Evolutionary conservation across 2,888 invertebrate species (phyloP).

Genomic region (Lithophane semibrunnea): DNA sequence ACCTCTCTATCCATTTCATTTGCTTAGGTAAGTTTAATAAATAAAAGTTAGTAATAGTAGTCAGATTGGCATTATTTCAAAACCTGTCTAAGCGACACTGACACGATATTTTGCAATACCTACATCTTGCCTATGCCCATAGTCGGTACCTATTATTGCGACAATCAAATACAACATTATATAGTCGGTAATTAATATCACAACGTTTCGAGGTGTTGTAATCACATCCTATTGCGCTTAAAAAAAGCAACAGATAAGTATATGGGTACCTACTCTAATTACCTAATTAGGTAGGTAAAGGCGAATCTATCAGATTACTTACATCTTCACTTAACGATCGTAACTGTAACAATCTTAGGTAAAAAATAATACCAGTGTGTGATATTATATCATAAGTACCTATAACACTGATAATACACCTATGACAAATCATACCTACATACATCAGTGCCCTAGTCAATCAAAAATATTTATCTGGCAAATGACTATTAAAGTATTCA

Average conservation of each 20-base stretch:
- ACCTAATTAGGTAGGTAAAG: background rate
- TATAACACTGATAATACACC: background rate
- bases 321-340: conserved; percentile 10
- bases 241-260: background rate
- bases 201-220: conserved; percentile 1
- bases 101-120: conserved; percentile 18
- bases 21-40: background rate
- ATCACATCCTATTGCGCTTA: background rate
- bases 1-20: conserved; percentile 5
- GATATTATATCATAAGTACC: too few relatives aligned
- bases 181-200: conserved; percentile 11
- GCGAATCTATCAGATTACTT: conserved; percentile 14
- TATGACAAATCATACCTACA: background rate
- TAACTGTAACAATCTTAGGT: background rate
- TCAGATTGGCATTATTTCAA: conserved; percentile 14
- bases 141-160: background rate
- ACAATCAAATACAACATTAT: conserved; percentile 7
- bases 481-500: background rate
- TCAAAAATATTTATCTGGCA: background rate
- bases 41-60: background rate
- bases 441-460: background rate
- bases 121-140: background rate
- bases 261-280: background rate
- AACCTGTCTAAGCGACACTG: conserved; percentile 15
- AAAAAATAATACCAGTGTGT: background rate